A percentile compares a stretch with the other conserved stretches of the same genome.
These are phyloP conservation scores for Varanus salvator DNA, from an alignment of 2,113 vertebrate species.

Conservation along the genomic window DNA sequence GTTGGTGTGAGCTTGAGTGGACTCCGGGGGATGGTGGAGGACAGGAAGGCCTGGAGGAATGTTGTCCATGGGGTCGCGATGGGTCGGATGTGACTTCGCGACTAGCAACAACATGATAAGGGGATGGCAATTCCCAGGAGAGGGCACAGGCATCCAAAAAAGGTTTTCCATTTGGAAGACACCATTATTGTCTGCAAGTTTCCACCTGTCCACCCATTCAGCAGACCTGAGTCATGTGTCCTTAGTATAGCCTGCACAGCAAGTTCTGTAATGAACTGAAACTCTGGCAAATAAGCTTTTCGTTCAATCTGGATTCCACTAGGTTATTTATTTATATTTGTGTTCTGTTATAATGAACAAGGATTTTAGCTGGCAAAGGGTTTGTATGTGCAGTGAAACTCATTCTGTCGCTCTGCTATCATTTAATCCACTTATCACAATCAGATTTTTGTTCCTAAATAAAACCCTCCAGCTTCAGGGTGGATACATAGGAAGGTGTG, in stretches of 20 bases:
- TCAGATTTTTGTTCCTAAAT: neutral
- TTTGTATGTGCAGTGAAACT: neutral
- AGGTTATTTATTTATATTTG: conserved; percentile 29
- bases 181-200: neutral
- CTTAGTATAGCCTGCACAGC: conserved; percentile 56
- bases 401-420: conserved; percentile 17
- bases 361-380: conserved; percentile 39
- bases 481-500: neutral
- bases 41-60: too few species aligned
- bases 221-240: neutral
- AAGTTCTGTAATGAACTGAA: conserved; percentile 72
- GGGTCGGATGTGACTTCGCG: too few species aligned
- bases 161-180: neutral
- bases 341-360: conserved; percentile 59
- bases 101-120: too few species aligned
- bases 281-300: conserved; percentile 70
- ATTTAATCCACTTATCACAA: conserved; percentile 22
- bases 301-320: conserved; percentile 72
- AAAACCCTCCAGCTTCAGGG: neutral
- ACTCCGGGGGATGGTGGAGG: too few species aligned
- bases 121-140: neutral
- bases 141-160: neutral
- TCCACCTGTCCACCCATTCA: fast-evolving
- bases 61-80: too few species aligned
- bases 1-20: too few species aligned